Percentiles rank a stretch among this genome's conserved stretches.
Conservation (phyloP, 2,113 vertebrate species). For the Natator depressus region DNA sequence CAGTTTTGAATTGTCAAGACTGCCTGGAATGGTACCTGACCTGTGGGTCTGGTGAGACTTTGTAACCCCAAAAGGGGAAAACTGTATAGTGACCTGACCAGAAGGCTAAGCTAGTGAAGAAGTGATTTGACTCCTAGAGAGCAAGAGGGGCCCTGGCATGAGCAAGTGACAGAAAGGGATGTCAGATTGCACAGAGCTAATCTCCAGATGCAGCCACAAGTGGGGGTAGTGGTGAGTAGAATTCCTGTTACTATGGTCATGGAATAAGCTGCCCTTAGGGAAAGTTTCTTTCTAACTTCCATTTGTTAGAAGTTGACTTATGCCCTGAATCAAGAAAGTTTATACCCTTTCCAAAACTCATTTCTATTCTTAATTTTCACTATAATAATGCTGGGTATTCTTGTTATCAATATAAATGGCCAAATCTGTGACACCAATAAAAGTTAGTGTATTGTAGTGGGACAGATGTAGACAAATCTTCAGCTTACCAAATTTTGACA, state of each 20-base stretch:
- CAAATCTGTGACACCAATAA: not conserved
- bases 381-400: not conserved
- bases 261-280: not conserved
- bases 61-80: not conserved
- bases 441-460: not conserved
- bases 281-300: not conserved
- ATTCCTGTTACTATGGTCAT: not conserved
- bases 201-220: not conserved
- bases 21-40: not conserved
- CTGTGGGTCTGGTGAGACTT: not conserved
- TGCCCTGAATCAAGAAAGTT: not conserved
- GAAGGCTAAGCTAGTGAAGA: not conserved
- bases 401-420: not conserved
- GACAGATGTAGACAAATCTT: constrained; percentile 1
- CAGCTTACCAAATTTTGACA: constrained; percentile 14
- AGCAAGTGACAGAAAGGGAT: not conserved
- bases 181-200: not conserved
- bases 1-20: not conserved
- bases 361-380: not conserved
- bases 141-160: not conserved
- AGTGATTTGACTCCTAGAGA: not conserved
- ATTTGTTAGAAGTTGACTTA: not conserved
- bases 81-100: not conserved
- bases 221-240: not conserved
- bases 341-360: not conserved